Evolutionary conservation across 1,140 invertebrate species (phyloP).

Genomic region (Euwallacea fornicatus): DNA sequence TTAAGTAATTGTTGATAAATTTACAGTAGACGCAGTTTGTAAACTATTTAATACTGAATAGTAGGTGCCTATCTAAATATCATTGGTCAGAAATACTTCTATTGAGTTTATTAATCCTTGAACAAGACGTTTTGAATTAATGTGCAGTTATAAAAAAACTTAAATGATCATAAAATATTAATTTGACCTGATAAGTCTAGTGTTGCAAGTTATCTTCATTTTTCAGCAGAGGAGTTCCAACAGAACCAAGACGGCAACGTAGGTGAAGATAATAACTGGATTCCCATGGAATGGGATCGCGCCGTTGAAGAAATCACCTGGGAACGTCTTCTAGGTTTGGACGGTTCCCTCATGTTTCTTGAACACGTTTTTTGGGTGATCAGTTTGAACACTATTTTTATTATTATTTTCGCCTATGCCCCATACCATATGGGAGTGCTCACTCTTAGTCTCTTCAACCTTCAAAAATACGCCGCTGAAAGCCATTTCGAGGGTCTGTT

Average conservation of each 20-base stretch:
- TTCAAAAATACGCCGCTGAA: conserved; percentile 71
- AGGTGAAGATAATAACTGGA: conserved; percentile 94
- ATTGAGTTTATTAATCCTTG: too few relatives aligned
- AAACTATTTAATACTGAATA: too few relatives aligned
- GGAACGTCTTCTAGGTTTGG: conserved; percentile 93
- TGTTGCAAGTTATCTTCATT: not conserved
- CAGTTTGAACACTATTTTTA: conserved; percentile 94
- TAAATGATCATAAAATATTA: not conserved
- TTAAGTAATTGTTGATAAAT: too few relatives aligned
- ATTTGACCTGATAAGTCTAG: too few relatives aligned
- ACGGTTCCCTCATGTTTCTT: conserved; percentile 95
- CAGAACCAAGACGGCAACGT: conserved; percentile 55
- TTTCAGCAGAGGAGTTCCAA: conserved; percentile 33
- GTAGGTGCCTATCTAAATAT: too few relatives aligned
- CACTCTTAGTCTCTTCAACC: conserved; percentile 73
- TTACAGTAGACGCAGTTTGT: too few relatives aligned
- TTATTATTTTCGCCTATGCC: conserved; percentile 91
- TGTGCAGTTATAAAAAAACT: too few relatives aligned
- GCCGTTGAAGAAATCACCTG: conserved; percentile 97
- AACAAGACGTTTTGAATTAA: too few relatives aligned
- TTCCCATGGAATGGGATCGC: conserved; percentile 97
- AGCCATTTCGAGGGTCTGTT: conserved; percentile 91
- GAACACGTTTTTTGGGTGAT: conserved; percentile 99
- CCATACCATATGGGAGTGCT: conserved; percentile 94
- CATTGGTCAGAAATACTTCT: too few relatives aligned